Percentiles rank a stretch among this genome's conserved stretches.
These are phyloP conservation scores for Nasonovia ribisnigri DNA, from an alignment of 2,888 invertebrate species.

Conservation along the genomic window DNA sequence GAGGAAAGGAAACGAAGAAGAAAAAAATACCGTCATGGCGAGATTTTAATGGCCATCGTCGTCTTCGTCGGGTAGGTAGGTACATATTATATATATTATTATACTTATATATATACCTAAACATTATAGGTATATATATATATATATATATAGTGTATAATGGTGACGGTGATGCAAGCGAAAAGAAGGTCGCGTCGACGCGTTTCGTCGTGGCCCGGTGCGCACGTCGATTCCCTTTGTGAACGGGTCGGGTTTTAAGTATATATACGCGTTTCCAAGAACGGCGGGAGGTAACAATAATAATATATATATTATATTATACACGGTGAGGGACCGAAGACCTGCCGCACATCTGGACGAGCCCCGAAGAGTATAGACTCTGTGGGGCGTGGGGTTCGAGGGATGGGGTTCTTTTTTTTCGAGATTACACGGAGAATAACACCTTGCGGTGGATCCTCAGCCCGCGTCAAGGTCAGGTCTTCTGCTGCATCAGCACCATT, in stretches of 20 bases:
- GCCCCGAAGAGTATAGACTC: slow-evolving; percentile 31
- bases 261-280: slow-evolving; percentile 38
- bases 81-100: not conserved
- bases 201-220: slow-evolving; percentile 14
- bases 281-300: slow-evolving; percentile 59
- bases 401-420: not conserved
- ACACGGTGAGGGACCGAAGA: slow-evolving; percentile 41
- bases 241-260: slow-evolving; percentile 38
- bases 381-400: not conserved
- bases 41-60: slow-evolving; percentile 54
- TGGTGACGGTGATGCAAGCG: not conserved
- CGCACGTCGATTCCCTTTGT: slow-evolving; percentile 62
- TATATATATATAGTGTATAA: not conserved
- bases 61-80: not conserved
- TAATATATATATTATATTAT: not conserved
- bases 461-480: not conserved
- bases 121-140: not conserved
- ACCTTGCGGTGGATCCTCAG: slow-evolving; percentile 55
- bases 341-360: slow-evolving; percentile 59
- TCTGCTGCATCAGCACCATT: not conserved
- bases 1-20: not conserved
- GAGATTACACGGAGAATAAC: slow-evolving; percentile 12
- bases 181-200: slow-evolving; percentile 5
- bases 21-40: slow-evolving; percentile 56
- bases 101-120: not conserved